A percentile compares a stretch with the other conserved stretches of the same genome.
These are phyloP conservation scores for Polypedilum pembai DNA, from an alignment of 1,140 invertebrate species.

Conservation along the genomic window DNA sequence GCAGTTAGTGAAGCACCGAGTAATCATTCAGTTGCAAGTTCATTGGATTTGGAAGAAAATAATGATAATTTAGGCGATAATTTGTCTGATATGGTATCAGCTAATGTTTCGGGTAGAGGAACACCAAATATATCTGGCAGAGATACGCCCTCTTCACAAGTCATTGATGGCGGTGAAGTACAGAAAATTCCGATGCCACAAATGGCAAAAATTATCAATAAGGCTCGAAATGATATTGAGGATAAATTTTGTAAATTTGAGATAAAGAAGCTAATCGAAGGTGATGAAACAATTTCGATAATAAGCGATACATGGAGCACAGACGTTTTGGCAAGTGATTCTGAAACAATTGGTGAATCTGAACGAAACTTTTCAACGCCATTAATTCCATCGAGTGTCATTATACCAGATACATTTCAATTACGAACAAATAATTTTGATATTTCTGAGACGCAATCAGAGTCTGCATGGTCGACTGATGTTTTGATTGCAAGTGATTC, in stretches of 20 bases:
- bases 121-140: conserved; percentile 71
- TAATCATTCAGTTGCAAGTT: conserved; percentile 90
- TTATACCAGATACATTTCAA: conserved; percentile 36
- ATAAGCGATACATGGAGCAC: conserved; percentile 98
- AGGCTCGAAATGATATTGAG: conserved; percentile 84
- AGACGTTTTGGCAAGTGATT: conserved; percentile 90
- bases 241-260: conserved; percentile 99
- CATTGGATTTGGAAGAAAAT: conserved; percentile 79
- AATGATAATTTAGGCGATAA: conserved; percentile 91
- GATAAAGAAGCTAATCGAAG: conserved; percentile 79
- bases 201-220: conserved; percentile 58
- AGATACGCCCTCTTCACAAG: conserved; percentile 90
- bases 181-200: conserved; percentile 45
- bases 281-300: conserved; percentile 88
- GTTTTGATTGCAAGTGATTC: conserved; percentile 85
- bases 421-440: conserved; percentile 45
- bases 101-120: conserved; percentile 85
- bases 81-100: conserved; percentile 93
- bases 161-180: conserved; percentile 68
- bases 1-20: conserved; percentile 90
- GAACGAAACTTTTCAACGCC: conserved; percentile 47
- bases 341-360: conserved; percentile 71
- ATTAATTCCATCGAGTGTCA: conserved; percentile 40
- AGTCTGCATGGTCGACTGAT: conserved; percentile 94
- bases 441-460: conserved; percentile 83